Base-by-base conservation (phyloP, 2,797 vertebrate genomes). In the Typhlichthys subterraneus region DNA sequence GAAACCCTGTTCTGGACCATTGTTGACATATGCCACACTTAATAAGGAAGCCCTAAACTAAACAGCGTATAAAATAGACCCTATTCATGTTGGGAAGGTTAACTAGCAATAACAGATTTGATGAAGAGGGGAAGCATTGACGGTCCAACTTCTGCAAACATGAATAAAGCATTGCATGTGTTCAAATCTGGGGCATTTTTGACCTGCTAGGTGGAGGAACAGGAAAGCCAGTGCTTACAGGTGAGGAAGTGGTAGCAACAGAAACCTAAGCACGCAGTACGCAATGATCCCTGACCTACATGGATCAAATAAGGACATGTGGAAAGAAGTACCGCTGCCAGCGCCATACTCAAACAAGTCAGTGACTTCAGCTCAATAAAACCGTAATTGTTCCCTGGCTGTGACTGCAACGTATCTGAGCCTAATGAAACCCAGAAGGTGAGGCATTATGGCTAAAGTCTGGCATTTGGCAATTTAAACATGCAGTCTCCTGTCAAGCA, bases 331-430 rank as follows among this genome's bases (percentile, higher is more conserved):
- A 74, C 47, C 70, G 23, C 23, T 3, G 23, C 23, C 23, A 3
- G 73, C 69, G 69, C 68, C 57, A 76, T 71, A 72, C 79, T 81
- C 70, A 77, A 74, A 82, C 81, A 76, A 79, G 72, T 81, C 49
- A 3, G 73, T 91, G 85, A 92, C 83, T 81, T 91, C 87, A 88
- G 79, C 83, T 82, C 78, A 82, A 86, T 83, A 88, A 91, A 77
- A 72, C 69, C 80, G 79, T 79, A 82, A 84, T 86, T 85, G 87
- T 88, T 87, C 77, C 77, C 65, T 66, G 78, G 78, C 85, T 82
- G 81, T 83, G 78, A 87, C 84, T 90, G 72, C 77, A 81, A 75
- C 78, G 78, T 84, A 79, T 75, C 79, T 84, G 60, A 73, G 75
- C 60, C 82, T 86, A 84, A 90, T 88, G 84, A 88, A 84, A 87